phyloP scores from a whole-genome alignment of 1,140 invertebrate species.

The Marisa cornuarietis region DNA sequence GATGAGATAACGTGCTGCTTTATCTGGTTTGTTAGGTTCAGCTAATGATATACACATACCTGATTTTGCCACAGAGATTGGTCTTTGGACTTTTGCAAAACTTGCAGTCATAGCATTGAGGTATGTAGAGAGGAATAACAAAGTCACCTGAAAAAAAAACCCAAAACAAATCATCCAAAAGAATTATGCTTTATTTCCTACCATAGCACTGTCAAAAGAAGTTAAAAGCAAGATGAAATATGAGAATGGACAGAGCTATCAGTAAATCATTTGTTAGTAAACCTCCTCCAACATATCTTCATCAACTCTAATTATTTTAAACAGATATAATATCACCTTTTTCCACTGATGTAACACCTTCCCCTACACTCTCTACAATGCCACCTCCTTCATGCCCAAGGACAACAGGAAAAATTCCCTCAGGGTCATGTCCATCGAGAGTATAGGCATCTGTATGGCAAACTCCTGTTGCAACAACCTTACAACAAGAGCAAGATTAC shows the following conservation, averaged over 20 bases:
- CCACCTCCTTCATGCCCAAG: conserved; percentile 82
- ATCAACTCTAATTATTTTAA: neutral
- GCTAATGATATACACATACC: conserved; percentile 59
- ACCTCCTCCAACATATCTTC: too few species aligned
- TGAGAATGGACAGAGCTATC: too few species aligned
- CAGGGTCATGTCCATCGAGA: conserved; percentile 89
- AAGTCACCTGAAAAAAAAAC: conserved; percentile 80
- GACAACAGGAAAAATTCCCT: conserved; percentile 92
- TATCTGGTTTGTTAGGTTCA: too few species aligned
- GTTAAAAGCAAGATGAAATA: too few species aligned
- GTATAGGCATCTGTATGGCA: conserved; percentile 99
- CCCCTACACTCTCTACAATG: conserved; percentile 94
- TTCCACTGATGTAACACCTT: conserved; percentile 88
- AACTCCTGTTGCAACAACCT: conserved; percentile 84
- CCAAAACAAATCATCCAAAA: too few species aligned
- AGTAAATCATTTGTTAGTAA: too few species aligned
- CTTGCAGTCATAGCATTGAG: conserved; percentile 96
- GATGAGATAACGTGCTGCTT: too few species aligned
- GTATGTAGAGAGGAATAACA: conserved; percentile 95
- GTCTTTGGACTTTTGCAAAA: conserved; percentile 96
- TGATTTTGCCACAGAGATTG: conserved; percentile 95
- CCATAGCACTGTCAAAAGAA: too few species aligned
- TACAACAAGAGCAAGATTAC: neutral
- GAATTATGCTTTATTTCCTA: too few species aligned
- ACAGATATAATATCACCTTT: conserved; percentile 70